phyloP scores from a whole-genome alignment of 2,797 vertebrate genomes.

The Gadopsis bispinosus region DNA sequence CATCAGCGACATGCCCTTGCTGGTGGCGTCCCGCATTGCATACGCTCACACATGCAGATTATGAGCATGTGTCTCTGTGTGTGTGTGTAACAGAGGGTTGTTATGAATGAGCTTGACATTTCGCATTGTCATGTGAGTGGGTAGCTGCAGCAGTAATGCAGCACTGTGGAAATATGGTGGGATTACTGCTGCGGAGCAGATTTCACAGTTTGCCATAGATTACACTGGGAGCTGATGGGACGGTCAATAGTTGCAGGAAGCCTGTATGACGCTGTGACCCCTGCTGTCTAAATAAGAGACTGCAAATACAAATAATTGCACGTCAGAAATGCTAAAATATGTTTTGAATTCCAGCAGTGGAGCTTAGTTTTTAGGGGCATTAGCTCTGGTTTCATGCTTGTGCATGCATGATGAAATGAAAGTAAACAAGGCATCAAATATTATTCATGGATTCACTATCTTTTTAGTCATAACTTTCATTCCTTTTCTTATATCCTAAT shows the following conservation, averaged over 20 bases:
- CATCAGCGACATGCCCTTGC: conserved; percentile 52
- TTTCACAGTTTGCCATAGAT: conserved; percentile 60
- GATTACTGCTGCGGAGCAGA: conserved; percentile 71
- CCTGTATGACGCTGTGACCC: conserved; percentile 69
- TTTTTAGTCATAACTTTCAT: conserved; percentile 30
- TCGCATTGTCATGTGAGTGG: conserved; percentile 30
- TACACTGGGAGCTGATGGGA: conserved; percentile 58
- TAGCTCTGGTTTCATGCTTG: conserved; percentile 47
- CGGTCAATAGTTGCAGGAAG: conserved; percentile 48
- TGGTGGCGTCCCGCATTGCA: conserved; percentile 14
- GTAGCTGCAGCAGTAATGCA: conserved; percentile 46
- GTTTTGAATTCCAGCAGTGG: conserved; percentile 41
- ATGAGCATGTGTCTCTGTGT: conserved; percentile 3
- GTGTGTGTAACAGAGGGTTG: conserved; percentile 8
- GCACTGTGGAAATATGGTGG: conserved; percentile 49
- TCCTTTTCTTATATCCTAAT: conserved; percentile 33
- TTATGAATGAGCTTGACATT: conserved; percentile 52
- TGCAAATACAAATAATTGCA: conserved; percentile 68
- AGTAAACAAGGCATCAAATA: conserved; percentile 54
- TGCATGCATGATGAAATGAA: conserved; percentile 37
- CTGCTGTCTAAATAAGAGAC: conserved; percentile 72
- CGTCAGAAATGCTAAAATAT: conserved; percentile 27
- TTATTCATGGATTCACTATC: conserved; percentile 29
- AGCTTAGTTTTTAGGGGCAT: conserved; percentile 44
- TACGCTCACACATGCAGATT: conserved; percentile 7